Base-by-base conservation (phyloP, 53 echinoderm and acorn worm genomes). In the Stichopus horrens region DNA sequence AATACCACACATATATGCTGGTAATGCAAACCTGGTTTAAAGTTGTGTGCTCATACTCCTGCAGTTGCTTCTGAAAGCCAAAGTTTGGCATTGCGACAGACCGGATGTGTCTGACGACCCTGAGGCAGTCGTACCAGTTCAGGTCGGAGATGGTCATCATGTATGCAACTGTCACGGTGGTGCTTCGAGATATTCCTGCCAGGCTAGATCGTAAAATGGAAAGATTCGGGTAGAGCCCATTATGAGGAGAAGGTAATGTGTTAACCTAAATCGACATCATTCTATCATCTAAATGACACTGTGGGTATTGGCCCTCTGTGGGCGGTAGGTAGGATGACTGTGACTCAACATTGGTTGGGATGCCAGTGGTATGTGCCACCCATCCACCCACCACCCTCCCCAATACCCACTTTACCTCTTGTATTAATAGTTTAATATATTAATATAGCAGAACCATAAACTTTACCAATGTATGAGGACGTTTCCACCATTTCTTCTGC, bases 11-110 rank as follows among this genome's bases (percentile, higher is more conserved):
- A 37, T 37, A 37, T 37, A 37, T 37, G 0, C 37, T 37, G 37
- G 37, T 37, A 71, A 71, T 71, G 18, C 20, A 16, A 79, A 98
- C 98, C 93, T 92, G 88, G 52, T 86, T 89, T 63, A 98, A 71
- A 18, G 84, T 89, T 8, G 98, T 93, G 71, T 98, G 91, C 76
- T 98, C 93, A 90, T 90, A 98, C 53, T 89, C 90, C 85, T 98
- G 98, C 56, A 98, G 90, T 59, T 98, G 98, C 65, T 87, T 95
- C 92, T 98, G 98, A 76, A 98, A 98, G 20, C 98, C 98, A 94
- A 93, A 98, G 90, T 98, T 98, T 11, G 98, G 98, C 56, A 91
- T 91, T 37, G 98, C 98, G 55, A 98, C 98, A 8, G 93, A 68
- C 23, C 98, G 76, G 51, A 88, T 85, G 54, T 86, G 77, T 74